phyloP scores from a whole-genome alignment of 2,888 invertebrate genomes.

The Agelastica alni region DNA sequence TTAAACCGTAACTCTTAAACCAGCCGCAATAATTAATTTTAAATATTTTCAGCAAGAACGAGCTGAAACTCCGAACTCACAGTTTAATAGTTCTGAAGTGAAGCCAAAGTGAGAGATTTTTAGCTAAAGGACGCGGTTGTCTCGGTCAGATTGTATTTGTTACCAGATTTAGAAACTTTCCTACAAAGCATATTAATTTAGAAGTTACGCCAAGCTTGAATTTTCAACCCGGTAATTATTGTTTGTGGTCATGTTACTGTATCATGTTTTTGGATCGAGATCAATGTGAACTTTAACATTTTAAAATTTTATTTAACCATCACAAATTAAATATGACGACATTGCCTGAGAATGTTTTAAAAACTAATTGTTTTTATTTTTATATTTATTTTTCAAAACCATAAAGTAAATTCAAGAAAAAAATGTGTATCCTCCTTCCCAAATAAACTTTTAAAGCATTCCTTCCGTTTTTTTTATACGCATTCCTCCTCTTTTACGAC shows the following conservation, averaged over 20 bases:
- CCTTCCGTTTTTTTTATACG: too few relatives aligned
- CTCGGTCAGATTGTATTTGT: slow-evolving; percentile 21
- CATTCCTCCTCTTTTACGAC: too few relatives aligned
- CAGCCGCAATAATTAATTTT: slow-evolving; percentile 2
- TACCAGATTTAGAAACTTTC: slow-evolving; percentile 23
- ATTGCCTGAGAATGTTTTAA: too few relatives aligned
- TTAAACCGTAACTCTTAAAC: too few relatives aligned
- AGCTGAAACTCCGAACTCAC: neutral
- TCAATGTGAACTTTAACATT: neutral
- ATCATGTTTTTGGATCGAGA: neutral
- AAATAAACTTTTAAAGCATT: too few relatives aligned
- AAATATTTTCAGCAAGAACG: slow-evolving; percentile 7
- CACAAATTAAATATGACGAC: too few relatives aligned
- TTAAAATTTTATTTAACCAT: too few relatives aligned
- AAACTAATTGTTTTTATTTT: too few relatives aligned
- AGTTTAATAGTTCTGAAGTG: slow-evolving; percentile 20
- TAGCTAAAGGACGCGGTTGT: slow-evolving; percentile 23
- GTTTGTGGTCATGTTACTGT: neutral
- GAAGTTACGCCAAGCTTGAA: slow-evolving; percentile 21
- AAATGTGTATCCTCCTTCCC: too few relatives aligned
- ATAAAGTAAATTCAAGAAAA: too few relatives aligned
- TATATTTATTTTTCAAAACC: too few relatives aligned
- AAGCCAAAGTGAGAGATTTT: slow-evolving; percentile 22
- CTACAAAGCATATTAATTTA: slow-evolving; percentile 28
- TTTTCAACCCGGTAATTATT: slow-evolving; percentile 18